Conservation (phyloP, 2,113 vertebrate species). For the Eulacestoma nigropectus region DNA sequence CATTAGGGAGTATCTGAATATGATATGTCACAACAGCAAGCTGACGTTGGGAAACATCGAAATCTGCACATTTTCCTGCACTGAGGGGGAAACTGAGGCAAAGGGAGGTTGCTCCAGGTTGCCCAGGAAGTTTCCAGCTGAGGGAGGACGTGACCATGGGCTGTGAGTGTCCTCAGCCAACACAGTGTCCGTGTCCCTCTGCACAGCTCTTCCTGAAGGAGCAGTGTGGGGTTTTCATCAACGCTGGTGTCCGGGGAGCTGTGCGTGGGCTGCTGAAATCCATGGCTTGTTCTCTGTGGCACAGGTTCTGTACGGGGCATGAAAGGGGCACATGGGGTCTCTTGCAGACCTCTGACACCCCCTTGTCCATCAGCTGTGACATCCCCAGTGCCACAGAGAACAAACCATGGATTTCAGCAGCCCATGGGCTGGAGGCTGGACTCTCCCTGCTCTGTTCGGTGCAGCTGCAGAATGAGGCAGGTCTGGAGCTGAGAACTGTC, state of each 20-base stretch:
- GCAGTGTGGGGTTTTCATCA: neutral
- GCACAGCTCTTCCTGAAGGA: neutral
- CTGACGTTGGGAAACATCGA: neutral
- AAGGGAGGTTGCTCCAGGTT: neutral
- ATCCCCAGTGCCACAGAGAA: neutral
- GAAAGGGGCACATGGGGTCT: too few relatives aligned
- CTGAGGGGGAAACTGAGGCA: neutral
- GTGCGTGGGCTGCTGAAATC: too few relatives aligned
- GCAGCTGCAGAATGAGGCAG: neutral
- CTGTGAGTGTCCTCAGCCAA: neutral
- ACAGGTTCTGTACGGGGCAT: accelerated
- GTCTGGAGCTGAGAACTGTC: neutral
- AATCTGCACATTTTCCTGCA: neutral
- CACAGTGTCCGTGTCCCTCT: neutral
- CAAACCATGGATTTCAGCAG: accelerated
- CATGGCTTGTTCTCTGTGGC: too few relatives aligned
- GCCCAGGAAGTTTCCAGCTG: neutral
- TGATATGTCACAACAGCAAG: neutral
- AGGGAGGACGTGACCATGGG: neutral
- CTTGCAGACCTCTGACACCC: neutral
- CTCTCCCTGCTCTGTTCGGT: neutral
- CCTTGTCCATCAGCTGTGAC: neutral
- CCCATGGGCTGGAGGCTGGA: neutral
- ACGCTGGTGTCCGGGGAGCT: neutral
- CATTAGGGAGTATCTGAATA: neutral